Evolutionary conservation across 2,113 vertebrate genomes (phyloP).

Genomic region (Atrichornis clamosus): DNA sequence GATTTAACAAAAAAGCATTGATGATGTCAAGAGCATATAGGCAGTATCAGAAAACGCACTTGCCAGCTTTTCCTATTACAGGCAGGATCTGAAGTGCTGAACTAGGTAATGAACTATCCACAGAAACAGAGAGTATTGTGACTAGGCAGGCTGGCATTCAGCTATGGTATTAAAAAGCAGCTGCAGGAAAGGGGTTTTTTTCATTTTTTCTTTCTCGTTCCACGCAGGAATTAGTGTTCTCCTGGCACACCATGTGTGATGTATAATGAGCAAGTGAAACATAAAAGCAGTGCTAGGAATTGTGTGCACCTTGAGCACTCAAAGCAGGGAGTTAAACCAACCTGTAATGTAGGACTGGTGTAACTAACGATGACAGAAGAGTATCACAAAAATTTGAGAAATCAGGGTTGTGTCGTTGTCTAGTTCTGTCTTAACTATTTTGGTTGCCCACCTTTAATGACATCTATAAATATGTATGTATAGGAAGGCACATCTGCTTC

Average conservation of each 20-base stretch:
- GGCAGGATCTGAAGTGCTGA: neutral
- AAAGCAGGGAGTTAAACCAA: neutral
- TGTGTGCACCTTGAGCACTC: neutral
- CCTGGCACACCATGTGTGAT: neutral
- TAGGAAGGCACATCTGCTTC: neutral
- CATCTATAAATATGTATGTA: neutral
- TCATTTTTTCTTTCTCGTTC: neutral
- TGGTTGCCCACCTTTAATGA: neutral
- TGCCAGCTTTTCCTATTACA: neutral
- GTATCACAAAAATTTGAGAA: neutral
- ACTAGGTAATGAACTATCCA: neutral
- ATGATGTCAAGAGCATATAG: neutral
- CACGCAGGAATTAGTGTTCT: neutral
- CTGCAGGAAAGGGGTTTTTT: neutral
- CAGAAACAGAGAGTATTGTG: neutral
- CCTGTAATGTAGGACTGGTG: neutral
- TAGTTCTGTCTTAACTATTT: neutral
- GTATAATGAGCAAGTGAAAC: neutral
- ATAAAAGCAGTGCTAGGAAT: neutral
- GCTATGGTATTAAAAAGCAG: neutral
- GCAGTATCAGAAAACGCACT: neutral
- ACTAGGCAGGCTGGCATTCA: neutral
- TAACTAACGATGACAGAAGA: rapidly evolving
- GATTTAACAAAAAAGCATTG: neutral
- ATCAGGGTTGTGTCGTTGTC: neutral